Evolutionary conservation across 1,140 invertebrate genomes (phyloP).

Genomic region (Gryon sp.): DNA sequence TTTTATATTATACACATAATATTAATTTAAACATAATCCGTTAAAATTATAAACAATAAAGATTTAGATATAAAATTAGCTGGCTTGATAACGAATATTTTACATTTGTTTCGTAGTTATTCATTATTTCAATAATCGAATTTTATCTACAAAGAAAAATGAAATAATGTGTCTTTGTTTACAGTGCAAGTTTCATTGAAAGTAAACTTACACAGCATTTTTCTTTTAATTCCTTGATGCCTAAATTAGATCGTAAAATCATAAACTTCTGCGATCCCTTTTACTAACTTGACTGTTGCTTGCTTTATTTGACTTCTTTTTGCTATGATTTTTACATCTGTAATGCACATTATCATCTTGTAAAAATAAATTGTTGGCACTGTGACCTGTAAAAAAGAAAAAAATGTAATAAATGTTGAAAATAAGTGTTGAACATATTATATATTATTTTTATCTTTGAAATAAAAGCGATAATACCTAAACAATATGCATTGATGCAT

Average conservation of each 20-base stretch:
- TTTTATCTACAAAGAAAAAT: conserved; percentile 27
- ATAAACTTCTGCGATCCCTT: conserved; percentile 1
- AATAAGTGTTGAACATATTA: too few species aligned
- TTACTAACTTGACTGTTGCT: background rate
- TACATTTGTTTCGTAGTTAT: background rate
- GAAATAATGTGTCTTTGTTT: background rate
- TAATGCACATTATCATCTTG: conserved; percentile 8
- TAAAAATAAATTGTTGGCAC: conserved; percentile 9
- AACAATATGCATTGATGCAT: conserved; percentile 40
- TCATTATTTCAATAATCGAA: conserved; percentile 5
- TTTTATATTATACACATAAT: too few species aligned
- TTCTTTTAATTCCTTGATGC: conserved; percentile 15
- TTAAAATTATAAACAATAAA: too few species aligned
- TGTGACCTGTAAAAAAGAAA: conserved; percentile 26
- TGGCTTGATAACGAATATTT: too few species aligned
- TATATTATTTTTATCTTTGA: too few species aligned
- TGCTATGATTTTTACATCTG: conserved; percentile 12
- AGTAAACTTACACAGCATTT: conserved; percentile 10
- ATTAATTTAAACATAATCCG: too few species aligned
- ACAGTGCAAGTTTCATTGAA: background rate
- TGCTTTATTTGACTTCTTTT: conserved; percentile 5
- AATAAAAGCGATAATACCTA: conserved; percentile 25
- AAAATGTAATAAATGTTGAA: too few species aligned
- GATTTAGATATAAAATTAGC: too few species aligned
- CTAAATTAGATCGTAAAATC: conserved; percentile 16